phyloP scores from a whole-genome alignment of 2,113 vertebrate species.

The Aramus guarauna region DNA sequence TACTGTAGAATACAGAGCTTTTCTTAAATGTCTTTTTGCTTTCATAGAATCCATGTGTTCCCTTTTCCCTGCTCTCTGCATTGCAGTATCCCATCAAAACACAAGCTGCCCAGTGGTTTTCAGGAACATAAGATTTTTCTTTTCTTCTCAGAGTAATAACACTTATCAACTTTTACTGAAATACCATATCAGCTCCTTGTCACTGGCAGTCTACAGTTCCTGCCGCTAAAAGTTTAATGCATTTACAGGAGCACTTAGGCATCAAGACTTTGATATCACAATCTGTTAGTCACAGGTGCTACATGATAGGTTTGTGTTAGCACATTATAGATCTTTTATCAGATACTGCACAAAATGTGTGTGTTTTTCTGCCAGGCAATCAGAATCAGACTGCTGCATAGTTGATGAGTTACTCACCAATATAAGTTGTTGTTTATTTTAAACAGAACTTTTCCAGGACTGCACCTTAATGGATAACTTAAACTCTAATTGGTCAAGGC shows the following conservation, averaged over 20 bases:
- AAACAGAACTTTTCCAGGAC: conserved; percentile 39
- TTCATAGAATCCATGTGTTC: neutral
- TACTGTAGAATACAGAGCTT: neutral
- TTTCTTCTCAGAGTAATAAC: conserved; percentile 52
- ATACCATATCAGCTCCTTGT: conserved; percentile 67
- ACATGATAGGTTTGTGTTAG: conserved; percentile 70
- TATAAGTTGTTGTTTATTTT: conserved; percentile 52
- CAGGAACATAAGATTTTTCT: conserved; percentile 9
- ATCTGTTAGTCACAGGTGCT: conserved; percentile 70
- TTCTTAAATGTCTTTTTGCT: neutral
- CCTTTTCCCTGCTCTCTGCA: conserved; percentile 18
- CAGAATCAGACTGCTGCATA: conserved; percentile 54
- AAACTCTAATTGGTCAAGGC: conserved; percentile 8
- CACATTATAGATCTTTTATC: conserved; percentile 70
- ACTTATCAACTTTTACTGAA: conserved; percentile 60
- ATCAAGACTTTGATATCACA: conserved; percentile 70
- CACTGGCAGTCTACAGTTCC: conserved; percentile 58
- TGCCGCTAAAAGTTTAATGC: conserved; percentile 65
- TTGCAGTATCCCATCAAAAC: conserved; percentile 52
- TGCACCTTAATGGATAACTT: conserved; percentile 12
- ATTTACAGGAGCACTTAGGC: conserved; percentile 67
- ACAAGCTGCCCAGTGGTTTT: conserved; percentile 65
- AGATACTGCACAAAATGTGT: conserved; percentile 65
- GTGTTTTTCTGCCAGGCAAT: conserved; percentile 64
- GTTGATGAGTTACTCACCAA: conserved; percentile 56